phyloP scores from a whole-genome alignment of 2,888 invertebrate species.

The Piscicola geometra region DNA sequence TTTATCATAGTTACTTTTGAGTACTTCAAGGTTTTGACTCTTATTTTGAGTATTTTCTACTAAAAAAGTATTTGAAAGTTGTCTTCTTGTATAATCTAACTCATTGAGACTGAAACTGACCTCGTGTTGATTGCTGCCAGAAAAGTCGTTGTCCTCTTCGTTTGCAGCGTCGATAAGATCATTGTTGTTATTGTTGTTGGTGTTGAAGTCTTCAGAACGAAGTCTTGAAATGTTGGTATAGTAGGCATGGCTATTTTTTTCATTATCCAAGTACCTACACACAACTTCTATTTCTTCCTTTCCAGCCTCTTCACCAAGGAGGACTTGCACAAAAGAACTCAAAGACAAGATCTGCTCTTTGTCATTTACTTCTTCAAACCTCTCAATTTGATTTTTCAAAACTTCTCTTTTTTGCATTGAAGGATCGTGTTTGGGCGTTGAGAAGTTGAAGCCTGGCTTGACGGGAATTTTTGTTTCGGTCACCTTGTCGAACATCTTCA shows the following conservation, averaged over 20 bases:
- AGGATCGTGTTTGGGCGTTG: not conserved
- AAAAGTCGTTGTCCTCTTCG: not conserved
- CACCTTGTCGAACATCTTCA: not conserved
- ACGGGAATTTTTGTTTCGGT: not conserved
- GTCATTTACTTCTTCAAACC: not conserved
- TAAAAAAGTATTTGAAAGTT: not conserved
- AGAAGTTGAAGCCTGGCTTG: not conserved
- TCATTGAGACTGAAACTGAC: not conserved
- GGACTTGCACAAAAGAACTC: not conserved
- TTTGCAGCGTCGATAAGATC: not conserved
- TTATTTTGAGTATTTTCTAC: not conserved
- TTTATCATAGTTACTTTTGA: not conserved
- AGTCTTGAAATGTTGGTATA: not conserved
- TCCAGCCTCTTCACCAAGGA: not conserved
- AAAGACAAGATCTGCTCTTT: not conserved
- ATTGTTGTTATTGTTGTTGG: not conserved
- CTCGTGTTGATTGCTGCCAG: not conserved
- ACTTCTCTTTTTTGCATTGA: not conserved
- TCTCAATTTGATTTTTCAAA: not conserved
- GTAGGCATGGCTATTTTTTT: not conserved
- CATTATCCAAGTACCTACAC: not conserved
- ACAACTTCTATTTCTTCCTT: slow-evolving; percentile 13
- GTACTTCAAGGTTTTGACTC: not conserved
- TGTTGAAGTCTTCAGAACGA: not conserved
- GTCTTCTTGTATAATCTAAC: not conserved